Evolutionary conservation across 2,113 vertebrate genomes (phyloP), one percentile per base, ranked within the genome.

Genomic region (Pitta sordida): DNA sequence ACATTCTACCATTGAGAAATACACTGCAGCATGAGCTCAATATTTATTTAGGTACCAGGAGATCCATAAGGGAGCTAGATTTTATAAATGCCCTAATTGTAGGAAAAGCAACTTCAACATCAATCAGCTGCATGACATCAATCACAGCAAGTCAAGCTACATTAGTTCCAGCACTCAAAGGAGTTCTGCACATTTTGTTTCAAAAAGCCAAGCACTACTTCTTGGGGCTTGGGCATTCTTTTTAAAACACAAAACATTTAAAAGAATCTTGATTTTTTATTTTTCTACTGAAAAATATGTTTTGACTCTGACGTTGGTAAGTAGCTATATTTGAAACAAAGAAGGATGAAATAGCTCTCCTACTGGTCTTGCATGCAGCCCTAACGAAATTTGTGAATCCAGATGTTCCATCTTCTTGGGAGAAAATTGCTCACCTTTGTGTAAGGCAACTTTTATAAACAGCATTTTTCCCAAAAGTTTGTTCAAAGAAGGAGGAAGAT

Each of bases 41-140:
- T 60, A 89, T 89, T 94, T 95, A 79, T 89, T 94, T 82, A 71
- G 53, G 48, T 82, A 89, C n/a, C 13, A 64, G 32, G 39, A 82
- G n/a, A 94, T 37, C 48, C 77, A 92, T 79, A 79, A 58, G 70
- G 69, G 84, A 94, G 39, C n/a, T 86, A 78, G 69, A 68, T 87
- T 79, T 92, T 84, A 91, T 89, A 92, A 92, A 91, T 65, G 56
- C 37, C 60, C 46, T 88, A 88, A 94, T 41, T 73, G 84, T 56
- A 88, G 36, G 84, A 68, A 94, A 92, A 75, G 24, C 24, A 71
- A 71, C 56, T 94, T 91, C 58, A 82, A 34, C 74, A 96, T 95
- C 91, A 87, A 91, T 95, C 87, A 87, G 73, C 43, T 89, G 56
- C 60, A 81, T 48, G 39, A 62, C 69, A 92, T 71, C 77, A 86